Evolutionary conservation across 2,888 invertebrate species (phyloP), one percentile per base, ranked within the genome.

Genomic region (Zygogramma bicolorata): DNA sequence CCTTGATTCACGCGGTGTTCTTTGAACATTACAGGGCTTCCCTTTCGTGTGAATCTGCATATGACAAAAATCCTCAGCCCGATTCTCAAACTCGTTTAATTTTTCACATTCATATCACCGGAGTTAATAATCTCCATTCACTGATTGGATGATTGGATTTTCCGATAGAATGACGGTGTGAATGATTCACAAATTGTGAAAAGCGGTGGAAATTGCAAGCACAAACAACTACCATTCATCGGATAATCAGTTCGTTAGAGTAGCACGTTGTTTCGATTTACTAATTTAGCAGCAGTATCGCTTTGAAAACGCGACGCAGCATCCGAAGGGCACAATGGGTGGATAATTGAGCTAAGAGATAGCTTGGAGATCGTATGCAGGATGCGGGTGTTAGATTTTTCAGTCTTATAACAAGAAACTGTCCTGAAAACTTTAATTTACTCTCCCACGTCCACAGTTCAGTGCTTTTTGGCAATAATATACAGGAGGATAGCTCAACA

Each of bases 191-290:
- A 15, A 61, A 62, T 62, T 62, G 40, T 29, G 42, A 38, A 42
- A 13, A 46, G 46, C 27, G 62, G 40, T 42, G 42, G 40, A 62
- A 62, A 42, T 62, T 62, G 40, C 42, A 40, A 3, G 62, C 40
- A 25, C 62, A 27, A 62, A 62, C 42, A 42, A 42, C 62, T 18
- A 13, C 34, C 15, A 42, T 62, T 62, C 62, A 62, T 15, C 6
- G 38, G 15, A 40, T 42, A 62, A 62, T 42, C 62, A 62, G 61
- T 65, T 57, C 65, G 65, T 65, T 65, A 53, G 65, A 29, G 65
- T 22, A 31, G 57, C 34, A 57, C 38, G 65, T 25, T 38, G 65
- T 49, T 34, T 65, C 15, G 15, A 65, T 65, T 57, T 22, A 49
- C 20, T 38, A 65, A 65, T 57, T 65, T 29, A 40, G 46, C 49